phyloP scores from a whole-genome alignment of 2,888 invertebrate species.

The Mesorhabditis spiculigera region DNA sequence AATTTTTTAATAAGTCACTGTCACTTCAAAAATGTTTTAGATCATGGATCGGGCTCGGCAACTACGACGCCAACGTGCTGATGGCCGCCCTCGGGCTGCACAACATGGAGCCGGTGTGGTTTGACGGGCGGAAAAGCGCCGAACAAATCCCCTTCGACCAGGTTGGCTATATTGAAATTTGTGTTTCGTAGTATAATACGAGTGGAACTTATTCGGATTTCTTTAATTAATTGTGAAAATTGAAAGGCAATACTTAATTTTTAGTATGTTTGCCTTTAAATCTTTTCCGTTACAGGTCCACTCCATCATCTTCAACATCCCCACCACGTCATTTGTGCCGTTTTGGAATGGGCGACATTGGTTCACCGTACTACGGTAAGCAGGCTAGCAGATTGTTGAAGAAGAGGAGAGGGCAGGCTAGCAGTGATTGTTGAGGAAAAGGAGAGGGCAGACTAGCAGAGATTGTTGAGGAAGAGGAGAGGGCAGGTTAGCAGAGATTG shows the following conservation, averaged over 20 bases:
- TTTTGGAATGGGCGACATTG: slow-evolving; percentile 50
- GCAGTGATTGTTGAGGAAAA: too few relatives aligned
- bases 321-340: slow-evolving; percentile 31
- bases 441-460: too few relatives aligned
- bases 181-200: too few relatives aligned
- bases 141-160: neutral
- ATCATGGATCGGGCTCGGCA: slow-evolving; percentile 78
- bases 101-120: slow-evolving; percentile 21
- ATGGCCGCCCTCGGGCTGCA: slow-evolving; percentile 78
- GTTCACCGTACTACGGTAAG: slow-evolving; percentile 27
- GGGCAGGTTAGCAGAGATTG: too few relatives aligned
- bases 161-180: neutral
- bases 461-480: too few relatives aligned
- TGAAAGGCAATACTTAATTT: too few relatives aligned
- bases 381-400: too few relatives aligned
- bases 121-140: slow-evolving; percentile 3
- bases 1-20: too few relatives aligned
- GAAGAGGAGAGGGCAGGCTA: too few relatives aligned
- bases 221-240: too few relatives aligned
- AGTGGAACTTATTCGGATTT: too few relatives aligned
- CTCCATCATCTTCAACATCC: slow-evolving; percentile 39
- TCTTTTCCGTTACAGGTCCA: slow-evolving; percentile 15
- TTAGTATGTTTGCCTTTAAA: neutral
- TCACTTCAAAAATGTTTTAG: slow-evolving; percentile 21
- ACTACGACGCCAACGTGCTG: slow-evolving; percentile 96